Base-by-base conservation (phyloP, 2,797 vertebrate species). In the Cheirogaleus major region DNA sequence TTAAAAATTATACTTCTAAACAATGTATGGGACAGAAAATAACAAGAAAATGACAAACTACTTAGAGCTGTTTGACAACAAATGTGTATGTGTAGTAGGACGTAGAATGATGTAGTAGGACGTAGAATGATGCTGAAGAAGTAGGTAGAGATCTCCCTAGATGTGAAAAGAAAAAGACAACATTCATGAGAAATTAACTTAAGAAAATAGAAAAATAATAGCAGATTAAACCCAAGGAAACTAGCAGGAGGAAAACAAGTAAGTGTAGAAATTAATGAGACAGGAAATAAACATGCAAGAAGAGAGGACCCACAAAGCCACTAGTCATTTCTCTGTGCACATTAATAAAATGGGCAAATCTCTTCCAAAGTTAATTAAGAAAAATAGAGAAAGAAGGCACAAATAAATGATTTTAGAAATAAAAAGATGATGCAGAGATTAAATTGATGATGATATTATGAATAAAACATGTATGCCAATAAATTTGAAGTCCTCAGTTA, bases 401-500 rank as follows among this genome's bases (percentile, higher is more conserved):
- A 91, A 91, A 95, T 70, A 96, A 85, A 87, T 43, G 72, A 82
- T 84, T 95, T 96, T 78, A 87, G 94, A 83, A 95, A 76, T 88
- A 89, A 88, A 94, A 91, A 80, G 69, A 84, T 59, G 75, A 69
- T 23, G 14, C 75, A 41, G 94, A 69, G 70, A 92, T 96, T 84
- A 93, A 95, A 92, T 86, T 94, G 96, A 96, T 97, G 96, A 91
- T 27, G 65, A 27, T 43, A 30, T 61, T 75, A 94, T 93, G 94
- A 97, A 88, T 97, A 93, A 97, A 93, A 85, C 76, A 97, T 73
- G 70, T 14, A 30, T 90, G 89, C 72, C 79, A 65, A 95, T 96
- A 94, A 87, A 95, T 96, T 30, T 92, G 61, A 97, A 94, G 89
- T 81, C 61, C 22, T 92, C 93, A 73, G 65, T 93, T 96, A 95